Conservation (phyloP, 2,797 vertebrate species). For the Kryptolebias ocellatus region DNA sequence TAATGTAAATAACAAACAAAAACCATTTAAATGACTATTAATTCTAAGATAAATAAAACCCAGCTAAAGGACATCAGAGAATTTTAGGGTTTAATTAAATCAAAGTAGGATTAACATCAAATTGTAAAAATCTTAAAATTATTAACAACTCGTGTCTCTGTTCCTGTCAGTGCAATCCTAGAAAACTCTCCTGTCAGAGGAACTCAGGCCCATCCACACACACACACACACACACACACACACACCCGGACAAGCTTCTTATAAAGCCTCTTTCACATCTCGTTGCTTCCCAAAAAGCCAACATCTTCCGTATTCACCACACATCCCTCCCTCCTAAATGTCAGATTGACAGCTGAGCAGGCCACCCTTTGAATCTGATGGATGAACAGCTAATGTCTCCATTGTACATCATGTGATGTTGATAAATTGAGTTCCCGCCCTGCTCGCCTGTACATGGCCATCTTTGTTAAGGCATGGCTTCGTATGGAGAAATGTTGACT, state of each 20-base stretch:
- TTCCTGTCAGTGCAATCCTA: neutral
- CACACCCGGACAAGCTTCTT: conserved; percentile 26
- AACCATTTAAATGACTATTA: too few species aligned
- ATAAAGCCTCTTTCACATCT: conserved; percentile 51
- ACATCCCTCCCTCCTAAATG: conserved; percentile 67
- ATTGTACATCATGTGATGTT: conserved; percentile 74
- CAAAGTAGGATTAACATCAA: conserved; percentile 7
- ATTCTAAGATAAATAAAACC: too few species aligned
- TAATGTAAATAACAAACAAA: too few species aligned
- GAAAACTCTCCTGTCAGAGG: conserved; percentile 22
- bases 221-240: conserved; percentile 2
- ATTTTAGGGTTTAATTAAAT: neutral
- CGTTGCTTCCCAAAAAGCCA: conserved; percentile 31
- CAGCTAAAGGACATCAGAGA: too few species aligned
- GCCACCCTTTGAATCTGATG: conserved; percentile 49
- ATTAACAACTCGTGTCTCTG: too few species aligned
- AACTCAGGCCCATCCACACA: conserved; percentile 5
- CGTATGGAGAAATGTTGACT: conserved; percentile 53
- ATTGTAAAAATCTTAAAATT: too few species aligned
- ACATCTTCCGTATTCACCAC: conserved; percentile 67
- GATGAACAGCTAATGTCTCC: conserved; percentile 61
- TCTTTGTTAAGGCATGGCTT: conserved; percentile 38
- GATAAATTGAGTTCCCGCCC: conserved; percentile 65
- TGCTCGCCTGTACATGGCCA: conserved; percentile 34
- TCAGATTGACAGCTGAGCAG: conserved; percentile 56